Evolutionary conservation across 2,888 invertebrate species (phyloP).

Genomic region (Dolomedes plantarius): DNA sequence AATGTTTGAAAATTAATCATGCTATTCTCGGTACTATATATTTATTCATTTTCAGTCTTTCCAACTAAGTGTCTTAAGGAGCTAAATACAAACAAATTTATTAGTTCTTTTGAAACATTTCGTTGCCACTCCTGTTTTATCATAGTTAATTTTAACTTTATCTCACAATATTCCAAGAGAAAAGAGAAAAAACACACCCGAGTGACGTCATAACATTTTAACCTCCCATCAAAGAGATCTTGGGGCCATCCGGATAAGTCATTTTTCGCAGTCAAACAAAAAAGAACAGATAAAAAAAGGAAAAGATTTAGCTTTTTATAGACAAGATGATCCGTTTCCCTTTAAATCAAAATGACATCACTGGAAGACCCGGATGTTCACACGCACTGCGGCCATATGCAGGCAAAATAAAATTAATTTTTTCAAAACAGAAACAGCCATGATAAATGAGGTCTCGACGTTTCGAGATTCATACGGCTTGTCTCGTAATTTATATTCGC

Average conservation of each 20-base stretch:
- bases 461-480: not conserved
- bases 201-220: not conserved
- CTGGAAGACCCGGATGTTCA: slow-evolving; percentile 47
- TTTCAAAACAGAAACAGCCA: not conserved
- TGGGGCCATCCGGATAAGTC: not conserved
- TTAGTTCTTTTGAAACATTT: too few relatives aligned
- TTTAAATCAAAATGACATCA: slow-evolving; percentile 49
- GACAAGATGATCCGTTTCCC: slow-evolving; percentile 22
- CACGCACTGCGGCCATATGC: slow-evolving; percentile 22
- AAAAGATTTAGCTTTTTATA: slow-evolving; percentile 25
- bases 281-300: not conserved
- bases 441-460: slow-evolving; percentile 14
- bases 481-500: not conserved
- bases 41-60: too few relatives aligned
- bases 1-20: too few relatives aligned
- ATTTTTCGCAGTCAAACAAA: not conserved
- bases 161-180: not conserved
- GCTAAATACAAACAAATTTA: too few relatives aligned
- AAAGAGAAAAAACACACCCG: not conserved
- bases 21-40: too few relatives aligned
- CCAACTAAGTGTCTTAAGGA: too few relatives aligned
- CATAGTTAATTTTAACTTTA: slow-evolving; percentile 3
- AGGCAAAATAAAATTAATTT: not conserved
- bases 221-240: not conserved
- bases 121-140: too few relatives aligned